Percentiles rank a stretch among this genome's conserved stretches.
Conservation (phyloP, 2,797 vertebrate species). For the Netta rufina region DNA sequence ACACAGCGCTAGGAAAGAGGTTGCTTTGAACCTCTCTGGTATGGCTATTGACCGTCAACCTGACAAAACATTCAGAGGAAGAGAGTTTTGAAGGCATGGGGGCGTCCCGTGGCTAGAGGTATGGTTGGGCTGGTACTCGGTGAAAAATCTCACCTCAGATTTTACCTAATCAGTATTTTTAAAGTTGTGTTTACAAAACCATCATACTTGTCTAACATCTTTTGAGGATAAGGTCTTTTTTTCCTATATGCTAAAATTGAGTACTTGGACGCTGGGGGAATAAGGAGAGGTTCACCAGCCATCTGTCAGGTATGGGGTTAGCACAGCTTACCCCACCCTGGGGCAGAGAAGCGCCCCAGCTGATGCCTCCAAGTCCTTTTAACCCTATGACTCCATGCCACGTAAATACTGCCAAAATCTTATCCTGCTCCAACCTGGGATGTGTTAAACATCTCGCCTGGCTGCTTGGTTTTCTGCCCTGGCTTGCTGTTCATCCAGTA, state of each 20-base stretch:
- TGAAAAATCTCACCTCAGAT: background rate
- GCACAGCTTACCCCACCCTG: background rate
- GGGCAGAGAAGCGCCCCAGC: background rate
- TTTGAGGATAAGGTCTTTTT: background rate
- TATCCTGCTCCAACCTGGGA: background rate
- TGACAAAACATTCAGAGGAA: background rate
- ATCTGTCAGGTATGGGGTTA: background rate
- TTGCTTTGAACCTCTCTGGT: slow-evolving; percentile 40
- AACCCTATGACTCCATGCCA: background rate
- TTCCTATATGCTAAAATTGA: background rate
- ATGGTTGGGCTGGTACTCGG: background rate
- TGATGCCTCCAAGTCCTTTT: background rate
- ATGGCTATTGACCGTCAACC: slow-evolving; percentile 37
- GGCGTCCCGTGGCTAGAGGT: background rate
- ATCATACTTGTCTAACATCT: background rate
- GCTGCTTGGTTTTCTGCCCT: background rate
- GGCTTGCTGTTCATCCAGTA: background rate
- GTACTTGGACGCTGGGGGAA: background rate
- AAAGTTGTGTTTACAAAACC: background rate
- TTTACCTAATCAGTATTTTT: background rate
- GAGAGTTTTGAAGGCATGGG: slow-evolving; percentile 20
- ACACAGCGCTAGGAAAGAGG: slow-evolving; percentile 29
- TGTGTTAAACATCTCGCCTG: background rate
- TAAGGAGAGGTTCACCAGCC: background rate
- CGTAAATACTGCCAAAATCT: background rate